These are phyloP conservation scores for Onychomys arenicola DNA, from an alignment of 2,797 vertebrate species.

Conservation along the genomic window DNA sequence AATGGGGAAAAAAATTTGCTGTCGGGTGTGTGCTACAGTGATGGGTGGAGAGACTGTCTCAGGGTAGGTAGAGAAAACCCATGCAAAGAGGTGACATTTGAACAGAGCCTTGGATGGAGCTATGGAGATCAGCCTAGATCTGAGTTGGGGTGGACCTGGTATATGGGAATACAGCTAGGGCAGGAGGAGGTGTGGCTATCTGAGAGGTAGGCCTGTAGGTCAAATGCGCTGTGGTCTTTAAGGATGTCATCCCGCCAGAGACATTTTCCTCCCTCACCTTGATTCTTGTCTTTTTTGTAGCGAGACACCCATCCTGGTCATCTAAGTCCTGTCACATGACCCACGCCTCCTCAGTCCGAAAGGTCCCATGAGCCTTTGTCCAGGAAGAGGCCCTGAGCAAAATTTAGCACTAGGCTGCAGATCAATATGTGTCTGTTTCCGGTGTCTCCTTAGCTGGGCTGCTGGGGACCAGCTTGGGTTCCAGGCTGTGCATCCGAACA, in stretches of 20 bases:
- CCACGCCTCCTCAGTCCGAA: not conserved
- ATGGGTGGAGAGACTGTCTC: not conserved
- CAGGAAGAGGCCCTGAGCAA: not conserved
- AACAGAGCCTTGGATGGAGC: too few species aligned
- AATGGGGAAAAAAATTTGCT: too few species aligned
- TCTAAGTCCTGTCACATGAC: not conserved
- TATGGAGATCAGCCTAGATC: not conserved
- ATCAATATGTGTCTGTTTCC: not conserved
- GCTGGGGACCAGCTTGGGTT: not conserved
- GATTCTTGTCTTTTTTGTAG: not conserved
- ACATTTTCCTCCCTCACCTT: not conserved
- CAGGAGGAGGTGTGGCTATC: not conserved
- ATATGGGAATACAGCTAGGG: not conserved
- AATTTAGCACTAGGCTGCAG: not conserved
- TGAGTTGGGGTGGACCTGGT: not conserved
- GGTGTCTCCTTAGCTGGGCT: not conserved
- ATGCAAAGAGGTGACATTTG: not conserved
- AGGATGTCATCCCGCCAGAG: not conserved
- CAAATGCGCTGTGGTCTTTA: not conserved
- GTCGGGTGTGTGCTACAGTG: not conserved
- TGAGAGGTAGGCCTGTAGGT: not conserved
- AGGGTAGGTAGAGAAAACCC: not conserved
- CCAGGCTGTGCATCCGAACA: too few species aligned
- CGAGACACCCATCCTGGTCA: not conserved
- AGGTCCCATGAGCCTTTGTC: not conserved